Conservation (phyloP, 2,888 invertebrate genomes). For the Drosophila robusta region DNA sequence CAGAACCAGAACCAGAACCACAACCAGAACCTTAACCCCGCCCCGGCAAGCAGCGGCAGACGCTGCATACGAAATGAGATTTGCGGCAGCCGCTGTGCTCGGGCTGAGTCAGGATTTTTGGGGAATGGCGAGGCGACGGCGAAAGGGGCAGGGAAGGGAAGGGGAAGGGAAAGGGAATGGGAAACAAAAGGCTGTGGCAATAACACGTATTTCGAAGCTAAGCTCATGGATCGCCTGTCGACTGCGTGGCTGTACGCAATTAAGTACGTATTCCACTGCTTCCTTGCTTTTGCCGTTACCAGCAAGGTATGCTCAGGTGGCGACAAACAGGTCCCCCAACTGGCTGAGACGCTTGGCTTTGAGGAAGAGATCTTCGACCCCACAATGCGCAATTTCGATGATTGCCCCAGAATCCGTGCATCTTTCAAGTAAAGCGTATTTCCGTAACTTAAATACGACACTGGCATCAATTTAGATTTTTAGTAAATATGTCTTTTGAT, state of each 20-base stretch:
- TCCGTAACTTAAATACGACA: too few species aligned
- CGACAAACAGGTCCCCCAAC: background rate
- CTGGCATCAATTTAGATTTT: too few species aligned
- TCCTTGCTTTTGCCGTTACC: constrained; percentile 10
- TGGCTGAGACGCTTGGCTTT: background rate
- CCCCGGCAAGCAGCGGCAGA: constrained; percentile 39
- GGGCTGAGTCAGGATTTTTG: constrained; percentile 49
- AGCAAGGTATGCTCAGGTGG: background rate
- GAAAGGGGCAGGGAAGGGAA: too few species aligned
- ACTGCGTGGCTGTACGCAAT: constrained; percentile 21
- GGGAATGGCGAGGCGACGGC: background rate
- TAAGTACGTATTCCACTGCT: background rate
- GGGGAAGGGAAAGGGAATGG: background rate
- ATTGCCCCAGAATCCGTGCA: background rate
- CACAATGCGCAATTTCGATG: background rate
- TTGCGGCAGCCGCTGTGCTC: constrained; percentile 31
- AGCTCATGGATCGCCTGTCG: constrained; percentile 24
- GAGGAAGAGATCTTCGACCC: background rate
- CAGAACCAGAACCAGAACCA: constrained; percentile 12
- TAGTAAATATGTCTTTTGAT: too few species aligned
- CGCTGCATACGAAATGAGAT: constrained; percentile 76
- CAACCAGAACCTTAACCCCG: constrained; percentile 11
- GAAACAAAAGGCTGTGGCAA: constrained; percentile 11
- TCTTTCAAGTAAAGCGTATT: too few species aligned
- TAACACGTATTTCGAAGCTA: constrained; percentile 37